Conservation (phyloP, 2,797 vertebrate genomes). For the Enteromius trimaculatus region DNA sequence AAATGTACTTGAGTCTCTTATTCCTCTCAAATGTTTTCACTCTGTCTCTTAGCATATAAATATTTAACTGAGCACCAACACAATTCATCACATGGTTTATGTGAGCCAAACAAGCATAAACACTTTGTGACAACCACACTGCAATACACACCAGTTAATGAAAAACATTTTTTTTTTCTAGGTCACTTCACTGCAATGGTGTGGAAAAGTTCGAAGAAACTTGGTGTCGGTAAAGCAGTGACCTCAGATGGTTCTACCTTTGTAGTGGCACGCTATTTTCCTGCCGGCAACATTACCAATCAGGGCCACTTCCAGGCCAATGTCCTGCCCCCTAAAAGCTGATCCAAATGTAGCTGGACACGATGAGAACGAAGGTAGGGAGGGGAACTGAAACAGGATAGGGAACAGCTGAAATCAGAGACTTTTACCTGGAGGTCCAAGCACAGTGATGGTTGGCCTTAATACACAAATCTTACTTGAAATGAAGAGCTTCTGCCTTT, state of each 20-base stretch:
- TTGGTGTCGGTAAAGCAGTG: constrained; percentile 91
- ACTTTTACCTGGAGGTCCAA: neutral
- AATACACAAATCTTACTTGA: constrained; percentile 32
- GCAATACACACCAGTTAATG: neutral
- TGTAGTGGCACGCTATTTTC: constrained; percentile 95
- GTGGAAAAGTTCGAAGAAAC: constrained; percentile 90
- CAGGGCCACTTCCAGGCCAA: constrained; percentile 94
- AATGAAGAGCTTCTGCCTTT: constrained; percentile 26
- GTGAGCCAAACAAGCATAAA: constrained; percentile 19
- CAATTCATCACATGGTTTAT: constrained; percentile 34
- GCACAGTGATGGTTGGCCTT: constrained; percentile 9
- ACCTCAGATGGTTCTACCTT: constrained; percentile 94
- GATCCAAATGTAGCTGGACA: constrained; percentile 58
- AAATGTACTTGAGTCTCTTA: neutral
- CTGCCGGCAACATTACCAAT: constrained; percentile 95
- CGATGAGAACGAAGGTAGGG: constrained; percentile 41
- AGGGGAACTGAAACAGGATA: neutral
- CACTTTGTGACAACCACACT: neutral
- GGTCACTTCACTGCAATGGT: constrained; percentile 99
- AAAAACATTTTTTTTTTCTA: constrained; percentile 60
- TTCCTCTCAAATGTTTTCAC: constrained; percentile 21
- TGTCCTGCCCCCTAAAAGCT: constrained; percentile 86
- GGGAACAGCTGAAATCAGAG: constrained; percentile 20
- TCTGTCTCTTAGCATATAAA: constrained; percentile 26
- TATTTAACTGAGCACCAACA: constrained; percentile 46